Percentiles rank a stretch among this genome's conserved stretches.
phyloP scores from a whole-genome alignment of 35 echinoderm and acorn worm genomes.

The Stichopus chloronotus region DNA sequence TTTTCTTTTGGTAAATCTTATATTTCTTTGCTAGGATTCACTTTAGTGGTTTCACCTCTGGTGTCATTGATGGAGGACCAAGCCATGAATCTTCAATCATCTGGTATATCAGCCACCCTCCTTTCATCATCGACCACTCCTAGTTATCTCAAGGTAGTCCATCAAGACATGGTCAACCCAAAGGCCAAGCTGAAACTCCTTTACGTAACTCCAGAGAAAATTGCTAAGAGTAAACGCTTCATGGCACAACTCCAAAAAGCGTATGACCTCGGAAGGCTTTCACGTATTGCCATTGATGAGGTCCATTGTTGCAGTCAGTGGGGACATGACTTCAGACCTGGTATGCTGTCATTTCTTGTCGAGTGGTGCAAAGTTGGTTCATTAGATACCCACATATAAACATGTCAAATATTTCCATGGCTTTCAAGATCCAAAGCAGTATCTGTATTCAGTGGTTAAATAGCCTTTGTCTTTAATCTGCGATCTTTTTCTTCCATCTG shows the following conservation, averaged over 20 bases:
- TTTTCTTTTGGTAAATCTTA: too few species aligned
- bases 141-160: slow-evolving; percentile 64
- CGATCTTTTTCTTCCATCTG: too few species aligned
- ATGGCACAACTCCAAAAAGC: slow-evolving; percentile 91
- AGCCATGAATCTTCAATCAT: slow-evolving; percentile 69
- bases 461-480: too few species aligned
- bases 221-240: slow-evolving; percentile 96
- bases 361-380: neutral
- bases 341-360: slow-evolving; percentile 34
- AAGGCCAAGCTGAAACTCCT: slow-evolving; percentile 75
- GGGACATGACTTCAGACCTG: slow-evolving; percentile 99
- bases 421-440: neutral
- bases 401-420: neutral
- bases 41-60: slow-evolving; percentile 89
- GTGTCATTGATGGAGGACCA: slow-evolving; percentile 98
- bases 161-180: slow-evolving; percentile 67
- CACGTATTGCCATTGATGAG: slow-evolving; percentile 94
- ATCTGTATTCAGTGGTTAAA: too few species aligned
- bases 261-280: slow-evolving; percentile 65
- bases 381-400: too few species aligned
- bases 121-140: slow-evolving; percentile 69
- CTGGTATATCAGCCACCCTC: slow-evolving; percentile 62
- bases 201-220: slow-evolving; percentile 97
- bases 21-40: slow-evolving; percentile 65
- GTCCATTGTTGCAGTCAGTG: slow-evolving; percentile 98